Evolutionary conservation across 1,140 invertebrate species (phyloP).

Genomic region (Drosophila azteca): DNA sequence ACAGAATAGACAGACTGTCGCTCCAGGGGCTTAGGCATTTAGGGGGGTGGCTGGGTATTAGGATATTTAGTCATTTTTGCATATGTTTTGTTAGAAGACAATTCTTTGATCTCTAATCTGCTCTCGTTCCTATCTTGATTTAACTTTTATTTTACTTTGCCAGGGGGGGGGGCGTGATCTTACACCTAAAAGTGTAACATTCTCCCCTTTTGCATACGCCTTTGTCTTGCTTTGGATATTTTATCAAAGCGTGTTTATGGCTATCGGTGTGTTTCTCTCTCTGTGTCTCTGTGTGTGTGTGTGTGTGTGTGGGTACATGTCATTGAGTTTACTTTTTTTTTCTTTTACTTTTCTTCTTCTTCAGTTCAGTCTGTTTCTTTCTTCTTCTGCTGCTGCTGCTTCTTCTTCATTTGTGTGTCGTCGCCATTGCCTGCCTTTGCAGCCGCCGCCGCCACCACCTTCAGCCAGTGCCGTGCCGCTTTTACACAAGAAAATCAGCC

Average conservation of each 20-base stretch:
- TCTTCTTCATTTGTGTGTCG: constrained; percentile 41
- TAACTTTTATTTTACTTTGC: too few relatives aligned
- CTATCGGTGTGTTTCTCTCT: background rate
- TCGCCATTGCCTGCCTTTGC: constrained; percentile 5
- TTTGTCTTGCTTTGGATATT: background rate
- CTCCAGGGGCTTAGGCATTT: too few relatives aligned
- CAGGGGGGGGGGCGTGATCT: too few relatives aligned
- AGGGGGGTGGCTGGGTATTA: too few relatives aligned
- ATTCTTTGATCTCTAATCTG: too few relatives aligned
- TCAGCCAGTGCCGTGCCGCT: constrained; percentile 14
- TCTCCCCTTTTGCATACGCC: too few relatives aligned
- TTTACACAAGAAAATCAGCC: constrained; percentile 51
- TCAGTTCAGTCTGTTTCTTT: constrained; percentile 54
- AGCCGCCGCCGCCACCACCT: too few relatives aligned
- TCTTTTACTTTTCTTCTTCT: constrained; percentile 38
- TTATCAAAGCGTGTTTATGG: constrained; percentile 11
- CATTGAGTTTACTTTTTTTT: constrained; percentile 64
- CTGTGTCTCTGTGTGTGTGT: background rate
- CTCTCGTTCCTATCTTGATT: too few relatives aligned
- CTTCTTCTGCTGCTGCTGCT: constrained; percentile 24
- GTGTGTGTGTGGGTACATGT: constrained; percentile 38
- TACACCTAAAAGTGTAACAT: too few relatives aligned
- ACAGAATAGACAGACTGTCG: too few relatives aligned
- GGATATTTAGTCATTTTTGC: too few relatives aligned
- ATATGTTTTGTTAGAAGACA: too few relatives aligned